These are phyloP conservation scores for Eristalis arbustorum DNA, from an alignment of 2,888 invertebrate species.

Conservation along the genomic window DNA sequence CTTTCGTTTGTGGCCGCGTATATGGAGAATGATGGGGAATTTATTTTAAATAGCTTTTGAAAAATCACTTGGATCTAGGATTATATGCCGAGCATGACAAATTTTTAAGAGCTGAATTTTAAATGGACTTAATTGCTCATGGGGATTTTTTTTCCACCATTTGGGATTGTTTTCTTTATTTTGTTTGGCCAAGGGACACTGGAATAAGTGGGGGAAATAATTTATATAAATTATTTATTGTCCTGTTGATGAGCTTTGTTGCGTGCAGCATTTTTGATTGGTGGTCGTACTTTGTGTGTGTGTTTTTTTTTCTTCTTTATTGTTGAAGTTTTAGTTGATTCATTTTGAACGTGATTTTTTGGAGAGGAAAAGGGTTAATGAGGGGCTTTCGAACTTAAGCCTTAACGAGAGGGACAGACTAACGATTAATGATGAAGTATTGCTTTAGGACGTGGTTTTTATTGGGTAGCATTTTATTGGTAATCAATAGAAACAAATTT, in stretches of 20 bases:
- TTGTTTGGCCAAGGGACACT: background rate
- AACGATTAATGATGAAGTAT: background rate
- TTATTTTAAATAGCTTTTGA: slow-evolving; percentile 51
- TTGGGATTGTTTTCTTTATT: slow-evolving; percentile 1
- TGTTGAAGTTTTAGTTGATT: slow-evolving; percentile 1
- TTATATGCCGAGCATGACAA: slow-evolving; percentile 45
- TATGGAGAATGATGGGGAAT: slow-evolving; percentile 22
- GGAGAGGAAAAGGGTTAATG: background rate
- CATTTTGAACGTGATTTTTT: slow-evolving; percentile 1
- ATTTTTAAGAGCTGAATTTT: slow-evolving; percentile 51
- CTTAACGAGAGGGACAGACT: background rate
- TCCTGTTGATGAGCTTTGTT: slow-evolving; percentile 22
- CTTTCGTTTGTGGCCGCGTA: slow-evolving; percentile 19
- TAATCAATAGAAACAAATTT: too few relatives aligned
- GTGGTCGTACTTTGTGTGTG: background rate
- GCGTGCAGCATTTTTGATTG: background rate
- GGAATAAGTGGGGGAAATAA: slow-evolving; percentile 23
- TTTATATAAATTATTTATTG: slow-evolving; percentile 45
- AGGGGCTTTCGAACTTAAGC: background rate
- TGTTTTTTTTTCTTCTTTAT: background rate
- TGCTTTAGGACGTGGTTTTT: too few relatives aligned
- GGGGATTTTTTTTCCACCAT: slow-evolving; percentile 8
- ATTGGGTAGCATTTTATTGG: too few relatives aligned
- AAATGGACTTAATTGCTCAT: slow-evolving; percentile 54
- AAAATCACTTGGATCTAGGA: slow-evolving; percentile 52